Percentiles rank a stretch among this genome's conserved stretches.
These are phyloP conservation scores for Serilophus lunatus DNA, from an alignment of 2,113 vertebrate species.

Conservation along the genomic window DNA sequence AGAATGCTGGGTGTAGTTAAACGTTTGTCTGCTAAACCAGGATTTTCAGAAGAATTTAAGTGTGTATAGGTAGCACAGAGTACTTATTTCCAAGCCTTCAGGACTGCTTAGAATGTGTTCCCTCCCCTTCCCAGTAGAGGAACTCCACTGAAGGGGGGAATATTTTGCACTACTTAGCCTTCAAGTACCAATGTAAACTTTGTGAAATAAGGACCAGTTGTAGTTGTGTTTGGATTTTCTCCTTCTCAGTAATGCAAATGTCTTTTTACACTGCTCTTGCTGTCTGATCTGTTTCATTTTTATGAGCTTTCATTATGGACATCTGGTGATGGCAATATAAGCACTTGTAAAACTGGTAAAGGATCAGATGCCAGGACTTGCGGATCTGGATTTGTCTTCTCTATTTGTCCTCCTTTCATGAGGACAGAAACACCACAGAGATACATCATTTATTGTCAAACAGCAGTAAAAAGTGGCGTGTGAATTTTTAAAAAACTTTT, in stretches of 20 bases:
- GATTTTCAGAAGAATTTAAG: neutral
- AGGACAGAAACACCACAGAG: neutral
- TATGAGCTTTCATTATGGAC: neutral
- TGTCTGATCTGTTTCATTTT: neutral
- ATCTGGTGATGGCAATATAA: neutral
- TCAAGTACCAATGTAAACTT: neutral
- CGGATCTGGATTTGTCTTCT: neutral
- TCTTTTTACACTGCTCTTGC: neutral
- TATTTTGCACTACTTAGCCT: neutral
- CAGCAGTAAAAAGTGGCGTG: neutral
- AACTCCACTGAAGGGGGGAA: rapidly evolving
- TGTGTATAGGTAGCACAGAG: neutral
- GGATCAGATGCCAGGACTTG: neutral
- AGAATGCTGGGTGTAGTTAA: neutral
- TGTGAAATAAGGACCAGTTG: neutral
- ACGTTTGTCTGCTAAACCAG: neutral
- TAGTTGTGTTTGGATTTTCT: neutral
- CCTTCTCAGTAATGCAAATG: neutral
- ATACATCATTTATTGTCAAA: neutral
- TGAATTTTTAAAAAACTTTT: neutral
- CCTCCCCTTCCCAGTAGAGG: neutral
- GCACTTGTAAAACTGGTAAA: neutral
- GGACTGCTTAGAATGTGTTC: neutral
- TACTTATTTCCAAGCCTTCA: neutral
- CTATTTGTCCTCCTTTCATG: neutral